phyloP scores from a whole-genome alignment of 2,797 vertebrate genomes.

The Halcyon chelicuti region DNA sequence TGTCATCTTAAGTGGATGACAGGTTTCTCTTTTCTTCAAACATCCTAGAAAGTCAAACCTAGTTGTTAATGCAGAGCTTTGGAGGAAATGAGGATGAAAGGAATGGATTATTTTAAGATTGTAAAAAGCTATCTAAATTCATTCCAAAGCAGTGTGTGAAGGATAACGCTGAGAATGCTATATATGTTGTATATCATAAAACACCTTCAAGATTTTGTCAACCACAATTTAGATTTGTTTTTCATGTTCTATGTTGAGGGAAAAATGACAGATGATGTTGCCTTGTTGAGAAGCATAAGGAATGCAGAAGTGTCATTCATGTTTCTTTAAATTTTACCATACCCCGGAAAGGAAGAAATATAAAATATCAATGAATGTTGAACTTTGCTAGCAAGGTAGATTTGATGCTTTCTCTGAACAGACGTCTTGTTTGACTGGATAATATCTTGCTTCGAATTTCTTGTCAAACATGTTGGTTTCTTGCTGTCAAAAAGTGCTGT shows the following conservation, averaged over 20 bases:
- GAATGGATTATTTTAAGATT: background rate
- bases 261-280: background rate
- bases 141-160: background rate
- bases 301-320: background rate
- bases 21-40: background rate
- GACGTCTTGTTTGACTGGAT: conserved; percentile 66
- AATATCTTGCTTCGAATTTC: conserved; percentile 49
- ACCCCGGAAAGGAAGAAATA: background rate
- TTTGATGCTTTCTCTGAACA: conserved; percentile 52
- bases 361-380: conserved; percentile 49
- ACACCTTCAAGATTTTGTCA: background rate
- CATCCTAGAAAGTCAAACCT: background rate
- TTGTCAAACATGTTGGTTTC: conserved; percentile 47
- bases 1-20: background rate
- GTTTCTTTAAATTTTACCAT: conserved; percentile 6
- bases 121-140: background rate
- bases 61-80: background rate
- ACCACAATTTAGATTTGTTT: background rate
- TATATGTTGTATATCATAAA: background rate
- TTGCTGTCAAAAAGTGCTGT: conserved; percentile 58
- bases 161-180: background rate
- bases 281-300: background rate
- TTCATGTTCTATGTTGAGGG: background rate
- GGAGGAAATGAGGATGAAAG: background rate
- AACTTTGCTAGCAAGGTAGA: conserved; percentile 42